Base-by-base conservation (phyloP, 2,888 invertebrate genomes). In the Mesorhabditis sp. region DNA sequence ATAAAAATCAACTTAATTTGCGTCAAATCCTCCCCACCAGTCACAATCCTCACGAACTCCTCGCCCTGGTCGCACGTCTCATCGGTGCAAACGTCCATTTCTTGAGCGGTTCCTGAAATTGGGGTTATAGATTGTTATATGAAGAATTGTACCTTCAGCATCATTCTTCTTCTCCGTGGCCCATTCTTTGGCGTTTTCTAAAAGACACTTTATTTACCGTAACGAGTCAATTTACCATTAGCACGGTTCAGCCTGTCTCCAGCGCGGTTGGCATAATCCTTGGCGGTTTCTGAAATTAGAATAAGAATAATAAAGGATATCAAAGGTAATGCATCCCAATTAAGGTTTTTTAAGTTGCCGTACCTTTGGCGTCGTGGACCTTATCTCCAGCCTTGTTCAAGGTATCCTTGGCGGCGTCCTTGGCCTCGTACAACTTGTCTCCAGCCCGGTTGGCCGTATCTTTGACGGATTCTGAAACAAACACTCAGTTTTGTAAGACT, bases 121-220 rank as follows among this genome's bases (percentile, higher is more conserved):
- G 58, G 58, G n/a, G 7, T 50, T 10, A 50, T 10, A 50, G 7
- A 10, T 50, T 50, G 58, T 13, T 50, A 13, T 50, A 13, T 50
- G 7, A 13, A n/a, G n/a, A 50, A 50, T 50, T 50, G 28, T 50
- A 10, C 58, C 58, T 13, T 50, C n/a, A 50, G n/a, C 7, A 10
- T 50, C 58, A 50, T n/a, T 50, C 58, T 50, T 50, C n/a, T 50
- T 50, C 58, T 50, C 58, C 10, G 10, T 50, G 58, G 58, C n/a
- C 58, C 58, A 50, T 50, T 50, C 10, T n/a, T 50, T 50, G 58
- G 58, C 58, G 7, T 10, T 13, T 10, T 50, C 58, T 50, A n/a
- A 50, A 50, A 50, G 28, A 28, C 28, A 28, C 28, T 28, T 1
- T 28, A 28, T 28, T 1, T 28, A 28, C 28, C 28, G 28, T 28